phyloP scores from a whole-genome alignment of 2,113 vertebrate species.

The Alethe castanea region DNA sequence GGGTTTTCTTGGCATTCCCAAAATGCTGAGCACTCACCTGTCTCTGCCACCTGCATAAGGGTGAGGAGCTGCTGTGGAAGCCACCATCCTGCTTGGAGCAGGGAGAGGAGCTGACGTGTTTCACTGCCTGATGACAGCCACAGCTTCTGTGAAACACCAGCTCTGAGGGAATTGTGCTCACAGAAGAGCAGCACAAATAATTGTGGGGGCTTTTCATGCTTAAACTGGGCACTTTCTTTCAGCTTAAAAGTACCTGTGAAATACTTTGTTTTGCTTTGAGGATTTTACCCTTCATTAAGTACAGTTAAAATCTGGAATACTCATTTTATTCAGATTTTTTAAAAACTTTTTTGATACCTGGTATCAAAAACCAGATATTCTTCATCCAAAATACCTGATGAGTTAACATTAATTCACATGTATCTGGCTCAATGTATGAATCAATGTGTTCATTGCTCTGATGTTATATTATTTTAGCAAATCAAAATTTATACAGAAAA shows the following conservation, averaged over 20 bases:
- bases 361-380: not conserved
- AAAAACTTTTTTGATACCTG: not conserved
- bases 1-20: not conserved
- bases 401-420: not conserved
- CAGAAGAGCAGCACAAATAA: not conserved
- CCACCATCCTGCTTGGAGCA: fast-evolving
- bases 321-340: not conserved
- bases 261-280: not conserved
- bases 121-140: not conserved
- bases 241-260: not conserved
- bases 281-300: not conserved
- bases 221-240: not conserved
- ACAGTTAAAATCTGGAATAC: not conserved
- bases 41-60: not conserved
- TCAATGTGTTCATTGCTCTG: not conserved
- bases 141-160: not conserved
- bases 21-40: not conserved
- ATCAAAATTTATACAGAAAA: not conserved
- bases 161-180: not conserved
- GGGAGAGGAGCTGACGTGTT: not conserved
- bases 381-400: not conserved
- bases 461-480: not conserved
- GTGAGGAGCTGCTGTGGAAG: not conserved
- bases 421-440: not conserved
- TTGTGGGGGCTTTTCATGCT: not conserved